These are phyloP conservation scores for Trichopria drosophilae DNA, from an alignment of 2,888 invertebrate species.

Conservation along the genomic window DNA sequence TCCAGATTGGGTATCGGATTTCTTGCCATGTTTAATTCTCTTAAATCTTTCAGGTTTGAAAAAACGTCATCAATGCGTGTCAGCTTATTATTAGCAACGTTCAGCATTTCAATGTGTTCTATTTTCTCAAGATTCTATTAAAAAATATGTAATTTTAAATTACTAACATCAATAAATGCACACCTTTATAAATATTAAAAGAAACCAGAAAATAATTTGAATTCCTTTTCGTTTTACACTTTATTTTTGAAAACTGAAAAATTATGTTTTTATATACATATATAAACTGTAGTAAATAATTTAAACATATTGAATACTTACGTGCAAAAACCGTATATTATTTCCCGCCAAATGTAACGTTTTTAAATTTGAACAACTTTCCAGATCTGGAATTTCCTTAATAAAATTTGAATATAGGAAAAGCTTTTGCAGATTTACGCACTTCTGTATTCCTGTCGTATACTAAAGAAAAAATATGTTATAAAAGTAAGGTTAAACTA, in stretches of 20 bases:
- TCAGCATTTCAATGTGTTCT: constrained; percentile 32
- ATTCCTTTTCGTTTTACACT: too few relatives aligned
- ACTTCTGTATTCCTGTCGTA: constrained; percentile 26
- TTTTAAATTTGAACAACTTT: constrained; percentile 24
- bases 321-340: constrained; percentile 30
- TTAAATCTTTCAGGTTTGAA: constrained; percentile 28
- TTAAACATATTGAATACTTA: too few relatives aligned
- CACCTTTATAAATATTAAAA: too few relatives aligned
- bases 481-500: too few relatives aligned
- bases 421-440: constrained; percentile 34
- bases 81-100: constrained; percentile 39
- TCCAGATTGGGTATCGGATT: constrained; percentile 34
- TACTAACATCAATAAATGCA: too few relatives aligned
- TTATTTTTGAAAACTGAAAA: too few relatives aligned
- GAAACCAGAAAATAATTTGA: too few relatives aligned
- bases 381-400: constrained; percentile 33
- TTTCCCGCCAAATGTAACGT: constrained; percentile 39
- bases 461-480: constrained; percentile 31
- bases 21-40: constrained; percentile 37
- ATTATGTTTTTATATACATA: too few relatives aligned
- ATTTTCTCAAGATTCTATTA: constrained; percentile 33
- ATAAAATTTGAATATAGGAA: constrained; percentile 42
- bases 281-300: too few relatives aligned
- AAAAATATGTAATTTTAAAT: too few relatives aligned
- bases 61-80: constrained; percentile 31